Percentiles rank a stretch among this genome's conserved stretches.
Evolutionary conservation across 2,113 vertebrate species (phyloP).

Genomic region (Indri indri): DNA sequence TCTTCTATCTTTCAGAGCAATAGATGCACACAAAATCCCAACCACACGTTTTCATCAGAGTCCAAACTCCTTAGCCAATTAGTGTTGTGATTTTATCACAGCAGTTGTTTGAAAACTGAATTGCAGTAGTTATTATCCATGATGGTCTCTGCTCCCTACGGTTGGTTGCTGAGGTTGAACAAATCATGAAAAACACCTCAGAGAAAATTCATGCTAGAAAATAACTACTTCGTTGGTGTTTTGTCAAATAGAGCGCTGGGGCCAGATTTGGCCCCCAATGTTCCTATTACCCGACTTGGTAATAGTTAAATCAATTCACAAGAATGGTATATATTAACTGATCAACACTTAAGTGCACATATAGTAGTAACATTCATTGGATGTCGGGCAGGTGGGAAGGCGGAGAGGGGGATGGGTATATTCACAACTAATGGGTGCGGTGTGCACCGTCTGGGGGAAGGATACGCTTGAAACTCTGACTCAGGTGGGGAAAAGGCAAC

Average conservation of each 20-base stretch:
- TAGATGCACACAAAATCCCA: neutral
- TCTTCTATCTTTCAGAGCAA: neutral
- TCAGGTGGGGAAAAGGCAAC: too few species aligned
- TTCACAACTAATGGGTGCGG: too few species aligned
- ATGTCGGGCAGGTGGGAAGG: too few species aligned
- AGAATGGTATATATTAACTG: neutral
- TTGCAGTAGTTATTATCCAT: neutral
- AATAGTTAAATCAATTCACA: slow-evolving; percentile 25
- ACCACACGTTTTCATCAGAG: neutral
- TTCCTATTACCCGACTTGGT: neutral
- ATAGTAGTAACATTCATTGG: too few species aligned
- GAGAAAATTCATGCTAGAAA: neutral
- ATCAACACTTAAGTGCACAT: too few species aligned
- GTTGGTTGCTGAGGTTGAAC: neutral
- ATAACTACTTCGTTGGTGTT: neutral
- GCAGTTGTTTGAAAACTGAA: slow-evolving; percentile 17
- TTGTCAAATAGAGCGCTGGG: neutral
- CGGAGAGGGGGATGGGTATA: too few species aligned
- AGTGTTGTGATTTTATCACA: slow-evolving; percentile 37
- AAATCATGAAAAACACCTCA: slow-evolving; percentile 30
- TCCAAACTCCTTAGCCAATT: slow-evolving; percentile 56
- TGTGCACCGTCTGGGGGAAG: too few species aligned
- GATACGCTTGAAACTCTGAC: too few species aligned
- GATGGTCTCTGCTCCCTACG: neutral
- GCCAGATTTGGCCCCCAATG: neutral